phyloP scores from a whole-genome alignment of 2,888 invertebrate species.

The Caenorhabditis uteleia region DNA sequence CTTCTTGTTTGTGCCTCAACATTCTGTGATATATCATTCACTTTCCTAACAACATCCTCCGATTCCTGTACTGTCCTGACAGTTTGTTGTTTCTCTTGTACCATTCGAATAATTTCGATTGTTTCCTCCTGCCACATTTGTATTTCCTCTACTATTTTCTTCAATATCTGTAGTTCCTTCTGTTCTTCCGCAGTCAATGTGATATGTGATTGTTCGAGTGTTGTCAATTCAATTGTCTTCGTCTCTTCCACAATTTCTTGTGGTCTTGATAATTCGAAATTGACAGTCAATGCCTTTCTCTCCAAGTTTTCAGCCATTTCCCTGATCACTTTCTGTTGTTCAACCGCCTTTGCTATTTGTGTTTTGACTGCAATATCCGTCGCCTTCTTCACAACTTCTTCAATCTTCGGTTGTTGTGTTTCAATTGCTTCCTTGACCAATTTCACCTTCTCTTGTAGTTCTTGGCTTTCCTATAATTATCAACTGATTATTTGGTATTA shows the following conservation, averaged over 20 bases:
- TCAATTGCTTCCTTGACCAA: constrained; percentile 36
- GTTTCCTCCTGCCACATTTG: constrained; percentile 48
- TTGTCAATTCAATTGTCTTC: constrained; percentile 34
- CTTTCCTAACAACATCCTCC: constrained; percentile 20
- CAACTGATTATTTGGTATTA: background rate
- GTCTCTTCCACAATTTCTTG: constrained; percentile 29
- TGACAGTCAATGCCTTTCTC: constrained; percentile 26
- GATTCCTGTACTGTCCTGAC: constrained; percentile 27
- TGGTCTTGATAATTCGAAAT: constrained; percentile 27
- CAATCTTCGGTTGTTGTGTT: constrained; percentile 39
- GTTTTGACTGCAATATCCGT: constrained; percentile 21
- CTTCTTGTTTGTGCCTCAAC: constrained; percentile 29
- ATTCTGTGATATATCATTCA: constrained; percentile 30
- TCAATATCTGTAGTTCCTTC: constrained; percentile 40
- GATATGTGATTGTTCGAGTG: constrained; percentile 25
- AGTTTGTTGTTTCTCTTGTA: constrained; percentile 14
- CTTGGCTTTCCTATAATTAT: constrained; percentile 28
- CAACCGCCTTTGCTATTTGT: constrained; percentile 25
- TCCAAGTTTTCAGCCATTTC: constrained; percentile 37
- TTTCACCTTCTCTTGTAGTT: constrained; percentile 39
- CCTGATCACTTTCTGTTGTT: constrained; percentile 34
- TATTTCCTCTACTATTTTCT: constrained; percentile 40
- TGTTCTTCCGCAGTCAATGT: constrained; percentile 30
- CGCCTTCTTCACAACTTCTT: constrained; percentile 30
- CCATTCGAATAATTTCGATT: constrained; percentile 37